Evolutionary conservation across 2,113 vertebrate genomes (phyloP).

Genomic region (Bambusicola thoracicus): DNA sequence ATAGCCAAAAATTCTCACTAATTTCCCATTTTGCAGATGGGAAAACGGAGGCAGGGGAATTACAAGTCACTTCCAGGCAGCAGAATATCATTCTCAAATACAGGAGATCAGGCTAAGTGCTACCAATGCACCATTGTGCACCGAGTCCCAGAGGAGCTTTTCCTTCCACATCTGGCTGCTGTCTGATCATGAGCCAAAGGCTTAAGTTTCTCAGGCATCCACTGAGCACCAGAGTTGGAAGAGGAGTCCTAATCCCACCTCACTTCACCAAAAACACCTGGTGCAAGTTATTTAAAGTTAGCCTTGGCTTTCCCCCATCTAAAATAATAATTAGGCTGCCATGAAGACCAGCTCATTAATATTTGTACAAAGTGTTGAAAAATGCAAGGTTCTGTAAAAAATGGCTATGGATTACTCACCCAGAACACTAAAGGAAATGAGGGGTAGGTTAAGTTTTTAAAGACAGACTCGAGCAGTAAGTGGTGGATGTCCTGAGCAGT

Average conservation of each 20-base stretch:
- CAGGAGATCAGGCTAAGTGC: neutral
- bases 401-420: neutral
- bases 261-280: neutral
- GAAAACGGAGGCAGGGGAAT: neutral
- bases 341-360: neutral
- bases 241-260: neutral
- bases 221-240: neutral
- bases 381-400: conserved; percentile 15
- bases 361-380: conserved; percentile 40
- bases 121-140: neutral
- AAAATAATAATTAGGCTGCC: conserved; percentile 26
- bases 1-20: neutral
- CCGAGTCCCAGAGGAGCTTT: neutral
- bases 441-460: neutral
- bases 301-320: conserved; percentile 1
- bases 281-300: conserved; percentile 23
- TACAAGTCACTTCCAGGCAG: neutral
- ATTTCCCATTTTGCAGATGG: neutral
- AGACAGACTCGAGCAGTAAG: neutral
- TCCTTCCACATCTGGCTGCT: neutral
- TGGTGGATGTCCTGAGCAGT: neutral
- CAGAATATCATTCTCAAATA: neutral
- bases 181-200: neutral
- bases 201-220: neutral
- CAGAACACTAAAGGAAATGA: conserved; percentile 40